These are phyloP conservation scores for Columba livia DNA, from an alignment of 2,113 vertebrate genomes.

Conservation along the genomic window DNA sequence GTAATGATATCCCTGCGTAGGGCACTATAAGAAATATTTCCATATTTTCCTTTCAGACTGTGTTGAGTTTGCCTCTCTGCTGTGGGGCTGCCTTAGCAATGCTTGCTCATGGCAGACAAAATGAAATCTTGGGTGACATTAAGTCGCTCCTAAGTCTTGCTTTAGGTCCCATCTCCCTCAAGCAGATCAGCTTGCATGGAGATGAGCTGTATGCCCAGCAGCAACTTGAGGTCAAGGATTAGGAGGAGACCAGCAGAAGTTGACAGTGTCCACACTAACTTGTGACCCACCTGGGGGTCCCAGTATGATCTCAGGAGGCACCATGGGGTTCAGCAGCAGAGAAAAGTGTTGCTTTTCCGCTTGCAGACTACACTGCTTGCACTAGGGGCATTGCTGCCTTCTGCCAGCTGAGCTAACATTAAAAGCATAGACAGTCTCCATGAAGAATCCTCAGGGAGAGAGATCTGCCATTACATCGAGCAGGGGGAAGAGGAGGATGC, in stretches of 20 bases:
- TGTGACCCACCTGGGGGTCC: not conserved
- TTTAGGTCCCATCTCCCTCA: not conserved
- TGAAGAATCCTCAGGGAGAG: not conserved
- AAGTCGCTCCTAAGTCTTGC: not conserved
- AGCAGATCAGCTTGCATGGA: not conserved
- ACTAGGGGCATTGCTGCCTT: not conserved
- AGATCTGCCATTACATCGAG: not conserved
- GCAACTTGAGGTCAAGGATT: not conserved
- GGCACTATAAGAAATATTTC: not conserved
- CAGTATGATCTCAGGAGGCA: not conserved
- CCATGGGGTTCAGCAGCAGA: accelerated
- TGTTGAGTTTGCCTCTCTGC: not conserved
- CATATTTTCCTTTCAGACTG: not conserved
- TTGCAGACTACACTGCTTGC: not conserved
- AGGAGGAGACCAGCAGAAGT: not conserved
- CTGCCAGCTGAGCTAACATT: not conserved
- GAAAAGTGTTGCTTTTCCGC: not conserved
- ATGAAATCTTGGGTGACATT: not conserved
- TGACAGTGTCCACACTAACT: not conserved
- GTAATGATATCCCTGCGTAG: not conserved
- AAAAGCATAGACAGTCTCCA: not conserved
- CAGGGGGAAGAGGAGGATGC: not conserved
- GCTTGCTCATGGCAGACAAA: not conserved
- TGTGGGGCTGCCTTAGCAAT: not conserved
- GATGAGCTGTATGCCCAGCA: not conserved